Percentiles rank a stretch among this genome's conserved stretches.
These are phyloP conservation scores for Macrophya annulata DNA, from an alignment of 2,888 invertebrate genomes.

Conservation along the genomic window DNA sequence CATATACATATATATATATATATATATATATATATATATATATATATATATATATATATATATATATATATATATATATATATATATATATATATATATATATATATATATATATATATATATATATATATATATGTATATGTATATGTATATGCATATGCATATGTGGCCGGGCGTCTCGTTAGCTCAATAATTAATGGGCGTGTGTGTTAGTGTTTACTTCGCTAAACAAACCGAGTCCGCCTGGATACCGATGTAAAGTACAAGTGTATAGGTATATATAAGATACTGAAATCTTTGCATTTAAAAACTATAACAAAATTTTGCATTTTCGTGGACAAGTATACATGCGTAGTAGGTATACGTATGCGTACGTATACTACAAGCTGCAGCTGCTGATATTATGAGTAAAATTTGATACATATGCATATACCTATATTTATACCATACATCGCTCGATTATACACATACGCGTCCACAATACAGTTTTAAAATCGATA, in stretches of 20 bases:
- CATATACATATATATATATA: no score
- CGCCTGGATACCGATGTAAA: not conserved
- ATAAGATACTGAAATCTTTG: not conserved
- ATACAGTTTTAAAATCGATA: not conserved
- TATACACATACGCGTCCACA: not conserved
- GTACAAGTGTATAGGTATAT: not conserved
- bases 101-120: no score
- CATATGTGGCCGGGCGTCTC: not conserved
- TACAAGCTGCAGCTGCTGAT: not conserved
- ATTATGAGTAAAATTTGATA: not conserved
- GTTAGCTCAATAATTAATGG: constrained; percentile 24
- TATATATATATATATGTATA: no score
- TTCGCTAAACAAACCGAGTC: constrained; percentile 13
- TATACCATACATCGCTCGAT: not conserved
- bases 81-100: no score
- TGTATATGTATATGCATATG: no score
- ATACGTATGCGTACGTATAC: not conserved
- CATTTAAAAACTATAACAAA: not conserved
- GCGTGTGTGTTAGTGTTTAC: constrained; percentile 13
- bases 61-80: no score
- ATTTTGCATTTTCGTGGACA: not conserved
- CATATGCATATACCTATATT: no score
- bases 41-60: no score
- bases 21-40: no score
- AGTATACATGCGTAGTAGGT: no score